phyloP scores from a whole-genome alignment of 1,140 invertebrate genomes.

The Drosophila tropicalis region DNA sequence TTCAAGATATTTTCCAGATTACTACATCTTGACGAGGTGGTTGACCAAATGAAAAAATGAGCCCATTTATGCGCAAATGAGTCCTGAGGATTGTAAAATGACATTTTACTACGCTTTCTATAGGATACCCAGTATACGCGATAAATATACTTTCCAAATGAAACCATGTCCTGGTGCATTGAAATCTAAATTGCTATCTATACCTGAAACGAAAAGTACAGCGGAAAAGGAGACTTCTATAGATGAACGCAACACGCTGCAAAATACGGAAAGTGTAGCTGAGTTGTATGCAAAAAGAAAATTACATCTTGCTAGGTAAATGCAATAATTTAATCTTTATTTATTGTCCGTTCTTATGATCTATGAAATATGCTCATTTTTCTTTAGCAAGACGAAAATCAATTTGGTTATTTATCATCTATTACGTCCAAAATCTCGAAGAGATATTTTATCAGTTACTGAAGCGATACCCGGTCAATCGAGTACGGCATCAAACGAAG shows the following conservation, averaged over 20 bases:
- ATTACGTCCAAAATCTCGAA: neutral
- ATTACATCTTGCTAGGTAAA: constrained; percentile 28
- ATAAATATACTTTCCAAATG: constrained; percentile 24
- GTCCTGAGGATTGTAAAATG: constrained; percentile 15
- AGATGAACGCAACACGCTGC: neutral
- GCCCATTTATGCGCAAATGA: neutral
- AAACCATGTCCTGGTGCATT: constrained; percentile 24
- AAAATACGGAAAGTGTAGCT: neutral
- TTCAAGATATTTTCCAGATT: constrained; percentile 30
- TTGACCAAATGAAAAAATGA: constrained; percentile 38
- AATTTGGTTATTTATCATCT: constrained; percentile 23
- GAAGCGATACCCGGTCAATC: neutral
- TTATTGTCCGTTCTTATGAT: neutral
- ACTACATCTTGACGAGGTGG: constrained; percentile 35
- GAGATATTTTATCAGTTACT: neutral
- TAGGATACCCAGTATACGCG: constrained; percentile 29
- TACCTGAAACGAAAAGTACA: neutral
- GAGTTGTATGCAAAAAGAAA: constrained; percentile 14
- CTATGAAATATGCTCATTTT: too few species aligned
- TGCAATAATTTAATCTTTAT: neutral
- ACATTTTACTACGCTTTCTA: constrained; percentile 41
- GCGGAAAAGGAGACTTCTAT: neutral
- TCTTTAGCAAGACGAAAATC: constrained; percentile 18
- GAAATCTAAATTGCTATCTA: neutral
- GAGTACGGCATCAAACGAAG: neutral